phyloP scores from a whole-genome alignment of 2,797 vertebrate species.

The Galaxias olidus region DNA sequence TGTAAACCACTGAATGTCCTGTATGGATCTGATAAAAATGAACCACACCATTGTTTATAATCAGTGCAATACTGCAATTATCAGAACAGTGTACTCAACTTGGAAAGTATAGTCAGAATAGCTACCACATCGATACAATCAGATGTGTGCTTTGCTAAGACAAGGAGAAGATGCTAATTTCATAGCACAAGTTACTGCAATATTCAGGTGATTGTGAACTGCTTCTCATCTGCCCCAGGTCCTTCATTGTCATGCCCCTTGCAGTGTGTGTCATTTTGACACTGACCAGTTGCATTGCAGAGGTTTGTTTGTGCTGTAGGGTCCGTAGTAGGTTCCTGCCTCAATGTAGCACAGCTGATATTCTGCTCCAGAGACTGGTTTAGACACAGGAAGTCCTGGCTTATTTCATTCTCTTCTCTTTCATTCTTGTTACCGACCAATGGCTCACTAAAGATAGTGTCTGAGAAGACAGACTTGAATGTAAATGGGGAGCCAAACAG shows the following conservation, averaged over 20 bases:
- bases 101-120: no score
- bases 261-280: slow-evolving; percentile 7
- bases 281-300: slow-evolving; percentile 18
- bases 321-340: slow-evolving; percentile 18
- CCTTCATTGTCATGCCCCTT: neutral
- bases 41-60: no score
- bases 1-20: no score
- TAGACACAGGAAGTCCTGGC: slow-evolving; percentile 73
- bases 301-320: slow-evolving; percentile 22
- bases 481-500: slow-evolving; percentile 66
- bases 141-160: no score
- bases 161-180: no score
- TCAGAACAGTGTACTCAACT: no score
- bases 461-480: slow-evolving; percentile 68
- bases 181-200: no score
- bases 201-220: no score
- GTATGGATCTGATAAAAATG: no score
- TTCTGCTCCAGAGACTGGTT: slow-evolving; percentile 78
- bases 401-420: slow-evolving; percentile 37
- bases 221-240: slow-evolving; percentile 24
- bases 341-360: slow-evolving; percentile 70
- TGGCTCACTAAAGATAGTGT: slow-evolving; percentile 72
- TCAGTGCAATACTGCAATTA: no score
- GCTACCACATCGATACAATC: no score
- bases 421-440: slow-evolving; percentile 31